Evolutionary conservation across 2,113 vertebrate species (phyloP).

Genomic region (Trematocara stigmaticum): DNA sequence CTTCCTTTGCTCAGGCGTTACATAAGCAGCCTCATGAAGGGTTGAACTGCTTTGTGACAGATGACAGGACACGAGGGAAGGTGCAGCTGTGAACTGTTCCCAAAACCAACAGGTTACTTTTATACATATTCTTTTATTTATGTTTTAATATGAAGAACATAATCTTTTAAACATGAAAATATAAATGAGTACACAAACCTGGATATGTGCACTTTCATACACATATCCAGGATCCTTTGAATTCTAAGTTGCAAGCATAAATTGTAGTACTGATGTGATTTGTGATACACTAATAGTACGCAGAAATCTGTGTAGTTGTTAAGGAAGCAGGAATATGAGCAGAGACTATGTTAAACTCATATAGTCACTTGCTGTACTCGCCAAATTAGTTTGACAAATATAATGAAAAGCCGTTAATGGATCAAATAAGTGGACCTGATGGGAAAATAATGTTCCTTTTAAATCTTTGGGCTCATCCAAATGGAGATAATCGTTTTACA

Average conservation of each 20-base stretch:
- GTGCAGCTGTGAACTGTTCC: background rate
- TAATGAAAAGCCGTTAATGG: background rate
- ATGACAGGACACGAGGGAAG: background rate
- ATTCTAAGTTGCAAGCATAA: background rate
- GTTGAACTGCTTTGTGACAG: background rate
- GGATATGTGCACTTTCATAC: background rate
- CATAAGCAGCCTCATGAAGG: background rate
- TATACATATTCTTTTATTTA: background rate
- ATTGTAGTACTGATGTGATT: background rate
- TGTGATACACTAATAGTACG: background rate
- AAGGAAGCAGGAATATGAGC: background rate
- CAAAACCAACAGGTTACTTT: background rate
- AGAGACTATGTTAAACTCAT: background rate
- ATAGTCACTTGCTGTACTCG: background rate
- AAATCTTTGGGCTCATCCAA: background rate
- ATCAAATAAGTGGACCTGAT: background rate
- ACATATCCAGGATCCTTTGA: background rate
- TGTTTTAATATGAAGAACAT: background rate
- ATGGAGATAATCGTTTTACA: rapidly evolving
- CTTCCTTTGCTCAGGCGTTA: background rate
- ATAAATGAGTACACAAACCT: background rate
- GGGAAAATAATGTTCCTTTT: background rate
- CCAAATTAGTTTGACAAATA: background rate
- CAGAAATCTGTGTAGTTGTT: background rate
- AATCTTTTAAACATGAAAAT: background rate